Conservation (phyloP, 2,888 invertebrate species). For the Erynnis tages region DNA sequence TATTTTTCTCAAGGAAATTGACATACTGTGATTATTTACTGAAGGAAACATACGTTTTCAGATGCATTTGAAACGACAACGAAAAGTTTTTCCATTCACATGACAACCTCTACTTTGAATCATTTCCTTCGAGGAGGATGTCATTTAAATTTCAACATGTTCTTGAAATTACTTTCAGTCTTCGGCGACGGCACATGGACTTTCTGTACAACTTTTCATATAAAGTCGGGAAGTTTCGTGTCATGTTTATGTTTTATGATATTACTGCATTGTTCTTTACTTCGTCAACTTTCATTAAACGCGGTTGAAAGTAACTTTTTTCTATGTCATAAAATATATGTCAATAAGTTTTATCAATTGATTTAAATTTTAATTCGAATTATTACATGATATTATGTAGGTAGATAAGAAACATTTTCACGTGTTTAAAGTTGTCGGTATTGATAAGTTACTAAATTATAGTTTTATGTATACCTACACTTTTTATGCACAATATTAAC, state of each 20-base stretch:
- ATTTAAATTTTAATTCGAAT: too few species aligned
- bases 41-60: background rate
- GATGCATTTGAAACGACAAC: conserved; percentile 6
- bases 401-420: too few species aligned
- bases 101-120: conserved; percentile 11
- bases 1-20: too few species aligned
- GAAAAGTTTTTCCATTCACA: conserved; percentile 21
- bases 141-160: conserved; percentile 27
- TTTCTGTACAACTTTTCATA: conserved; percentile 23
- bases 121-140: conserved; percentile 12
- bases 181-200: conserved; percentile 19
- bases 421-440: too few species aligned
- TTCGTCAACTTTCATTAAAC: conserved; percentile 17
- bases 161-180: conserved; percentile 22
- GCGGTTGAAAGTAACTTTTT: conserved; percentile 2
- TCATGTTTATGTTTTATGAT: conserved; percentile 24
- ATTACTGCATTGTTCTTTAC: conserved; percentile 23
- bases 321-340: conserved; percentile 42
- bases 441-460: too few species aligned
- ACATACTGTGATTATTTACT: too few species aligned
- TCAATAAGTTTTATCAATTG: too few species aligned
- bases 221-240: conserved; percentile 18
- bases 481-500: too few species aligned
- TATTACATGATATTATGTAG: too few species aligned
- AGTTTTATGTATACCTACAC: too few species aligned